Evolutionary conservation across 2,888 invertebrate genomes (phyloP).

Genomic region (Harpalus rufipes): DNA sequence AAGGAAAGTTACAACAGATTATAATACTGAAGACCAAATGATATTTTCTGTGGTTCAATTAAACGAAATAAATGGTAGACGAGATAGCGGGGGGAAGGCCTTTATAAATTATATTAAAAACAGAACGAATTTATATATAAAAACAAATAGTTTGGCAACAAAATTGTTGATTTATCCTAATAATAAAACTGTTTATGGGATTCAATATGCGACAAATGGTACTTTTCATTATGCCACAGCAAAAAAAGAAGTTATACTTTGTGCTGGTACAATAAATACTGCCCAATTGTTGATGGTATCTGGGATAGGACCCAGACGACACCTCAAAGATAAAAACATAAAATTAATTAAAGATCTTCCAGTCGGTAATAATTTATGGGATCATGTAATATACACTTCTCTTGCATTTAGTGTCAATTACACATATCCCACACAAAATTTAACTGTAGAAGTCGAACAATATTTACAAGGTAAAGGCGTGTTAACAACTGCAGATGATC

Average conservation of each 20-base stretch:
- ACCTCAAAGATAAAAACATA: slow-evolving; percentile 68
- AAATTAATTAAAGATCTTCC: slow-evolving; percentile 67
- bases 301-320: slow-evolving; percentile 68
- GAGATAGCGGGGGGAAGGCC: slow-evolving; percentile 68
- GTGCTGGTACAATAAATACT: slow-evolving; percentile 67
- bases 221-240: slow-evolving; percentile 61
- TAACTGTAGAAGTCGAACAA: slow-evolving; percentile 67
- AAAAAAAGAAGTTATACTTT: slow-evolving; percentile 68
- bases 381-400: slow-evolving; percentile 68
- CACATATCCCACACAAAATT: slow-evolving; percentile 56
- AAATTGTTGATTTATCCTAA: slow-evolving; percentile 40
- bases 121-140: slow-evolving; percentile 67
- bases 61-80: slow-evolving; percentile 66
- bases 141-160: slow-evolving; percentile 64
- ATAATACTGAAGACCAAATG: slow-evolving; percentile 67
- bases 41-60: slow-evolving; percentile 65
- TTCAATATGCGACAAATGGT: slow-evolving; percentile 67
- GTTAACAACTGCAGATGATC: slow-evolving; percentile 70
- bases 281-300: slow-evolving; percentile 68
- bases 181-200: slow-evolving; percentile 64
- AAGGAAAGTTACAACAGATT: slow-evolving; percentile 63
- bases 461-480: slow-evolving; percentile 69
- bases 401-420: slow-evolving; percentile 68
- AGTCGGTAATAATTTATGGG: slow-evolving; percentile 69
- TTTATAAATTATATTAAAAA: slow-evolving; percentile 66